Base-by-base conservation (phyloP, 2,888 invertebrate genomes). In the Drosophila trichaetosa region DNA sequence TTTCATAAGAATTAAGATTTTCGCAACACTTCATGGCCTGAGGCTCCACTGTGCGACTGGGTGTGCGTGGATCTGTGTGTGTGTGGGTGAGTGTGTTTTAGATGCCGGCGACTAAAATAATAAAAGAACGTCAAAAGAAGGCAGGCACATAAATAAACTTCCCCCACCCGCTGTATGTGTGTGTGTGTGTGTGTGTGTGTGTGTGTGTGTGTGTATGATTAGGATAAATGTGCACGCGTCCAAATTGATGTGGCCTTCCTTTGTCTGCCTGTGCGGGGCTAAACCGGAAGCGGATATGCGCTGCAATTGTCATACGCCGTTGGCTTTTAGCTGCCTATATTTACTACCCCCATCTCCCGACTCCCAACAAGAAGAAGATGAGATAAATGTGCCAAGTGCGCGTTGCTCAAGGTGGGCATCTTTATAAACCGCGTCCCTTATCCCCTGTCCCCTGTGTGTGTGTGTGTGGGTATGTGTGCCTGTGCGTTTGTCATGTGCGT, bases 181-280 rank as follows among this genome's bases (percentile, higher is more conserved):
- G 24, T 24, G n/a, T n/a, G n/a, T n/a, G 52, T 38, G 34, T 40
- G 34, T 40, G 48, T 49, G 42, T 38, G 21, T 21, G 38, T 51
- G 31, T 51, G 61, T 60, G 52, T 60, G 52, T 77, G 72, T 73
- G 79, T 73, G 78, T 85, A 82, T 78, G 87, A 86, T 86, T 84
- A 89, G 86, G 87, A 89, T 89, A 86, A 89, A 89, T 86, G 86
- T 87, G 82, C 84, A 85, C 79, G 84, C 83, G 83, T 80, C 85
- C 79, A 84, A 84, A 84, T 87, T 87, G 83, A 87, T 87, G 87
- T 83, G 83, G 83, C 83, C 79, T 70, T 71, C 67, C 73, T 59
- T 76, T 80, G 76, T 63, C 51, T 59, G 63, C 18, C 34, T 38
- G 24, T 51, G 38, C 48, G 67, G 56, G 58, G 58, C 38, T 27